Conservation (phyloP, 2,888 invertebrate species). For the Brachylomia viminalis region DNA sequence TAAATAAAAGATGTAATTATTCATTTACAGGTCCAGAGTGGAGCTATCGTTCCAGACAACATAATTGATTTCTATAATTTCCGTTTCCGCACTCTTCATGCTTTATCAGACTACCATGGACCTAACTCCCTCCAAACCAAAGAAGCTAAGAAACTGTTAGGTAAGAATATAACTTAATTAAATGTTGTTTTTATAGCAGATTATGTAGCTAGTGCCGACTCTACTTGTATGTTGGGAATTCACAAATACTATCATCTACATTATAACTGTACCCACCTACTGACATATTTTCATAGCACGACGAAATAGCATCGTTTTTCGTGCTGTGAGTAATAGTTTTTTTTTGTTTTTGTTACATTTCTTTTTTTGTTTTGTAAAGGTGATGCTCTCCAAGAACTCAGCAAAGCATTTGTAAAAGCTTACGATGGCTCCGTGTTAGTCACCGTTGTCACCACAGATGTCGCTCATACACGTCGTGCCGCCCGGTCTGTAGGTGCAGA, state of each 20-base stretch:
- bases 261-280: not conserved
- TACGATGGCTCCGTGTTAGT: slow-evolving; percentile 91
- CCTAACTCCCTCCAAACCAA: slow-evolving; percentile 91
- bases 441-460: slow-evolving; percentile 92
- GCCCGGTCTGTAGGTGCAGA: slow-evolving; percentile 70
- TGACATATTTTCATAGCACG: not conserved
- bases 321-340: too few relatives aligned
- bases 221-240: not conserved
- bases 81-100: slow-evolving; percentile 91
- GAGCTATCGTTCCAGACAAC: slow-evolving; percentile 88
- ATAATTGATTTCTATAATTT: slow-evolving; percentile 92
- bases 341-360: not conserved
- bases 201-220: not conserved
- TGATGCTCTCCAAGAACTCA: slow-evolving; percentile 88
- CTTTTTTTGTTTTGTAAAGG: slow-evolving; percentile 68
- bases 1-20: not conserved
- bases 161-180: slow-evolving; percentile 73
- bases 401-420: slow-evolving; percentile 89
- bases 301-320: not conserved
- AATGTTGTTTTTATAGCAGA: not conserved
- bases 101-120: slow-evolving; percentile 92
- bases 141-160: slow-evolving; percentile 92
- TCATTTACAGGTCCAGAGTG: slow-evolving; percentile 82
- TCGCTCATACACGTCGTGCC: slow-evolving; percentile 91
- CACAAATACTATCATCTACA: not conserved